These are phyloP conservation scores for Pampus argenteus DNA, from an alignment of 2,797 vertebrate genomes.

Conservation along the genomic window DNA sequence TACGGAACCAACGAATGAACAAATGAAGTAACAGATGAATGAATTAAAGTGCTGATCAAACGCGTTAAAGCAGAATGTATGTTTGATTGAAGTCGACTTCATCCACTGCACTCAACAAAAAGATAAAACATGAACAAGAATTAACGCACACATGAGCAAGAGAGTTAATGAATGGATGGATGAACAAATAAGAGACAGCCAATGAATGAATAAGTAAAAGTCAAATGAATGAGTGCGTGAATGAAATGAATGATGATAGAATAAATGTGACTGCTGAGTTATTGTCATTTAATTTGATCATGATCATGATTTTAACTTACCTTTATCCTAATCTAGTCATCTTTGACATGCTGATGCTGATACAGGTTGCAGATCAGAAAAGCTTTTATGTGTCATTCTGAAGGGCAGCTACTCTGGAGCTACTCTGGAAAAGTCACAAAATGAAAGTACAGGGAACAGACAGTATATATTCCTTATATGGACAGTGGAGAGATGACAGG, in stretches of 20 bases:
- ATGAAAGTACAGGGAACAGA: no score
- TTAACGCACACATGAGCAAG: slow-evolving; percentile 24
- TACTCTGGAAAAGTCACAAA: no score
- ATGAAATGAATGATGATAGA: not conserved
- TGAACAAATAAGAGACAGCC: slow-evolving; percentile 41
- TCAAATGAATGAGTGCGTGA: slow-evolving; percentile 4
- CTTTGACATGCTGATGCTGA: no score
- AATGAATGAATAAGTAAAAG: slow-evolving; percentile 24
- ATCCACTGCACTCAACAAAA: slow-evolving; percentile 22
- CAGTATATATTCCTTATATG: no score
- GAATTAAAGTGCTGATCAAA: slow-evolving; percentile 72
- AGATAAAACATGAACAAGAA: slow-evolving; percentile 38
- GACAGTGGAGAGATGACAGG: no score
- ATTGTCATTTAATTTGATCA: not conserved
- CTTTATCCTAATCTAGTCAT: no score
- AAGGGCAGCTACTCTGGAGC: no score
- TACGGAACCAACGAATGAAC: slow-evolving; percentile 23
- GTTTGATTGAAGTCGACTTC: slow-evolving; percentile 63
- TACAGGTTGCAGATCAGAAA: no score
- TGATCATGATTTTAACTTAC: not conserved
- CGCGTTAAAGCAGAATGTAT: slow-evolving; percentile 63
- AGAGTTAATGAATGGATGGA: slow-evolving; percentile 49
- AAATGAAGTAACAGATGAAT: slow-evolving; percentile 55
- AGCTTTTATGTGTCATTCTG: no score
- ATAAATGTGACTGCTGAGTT: not conserved